Percentiles rank a stretch among this genome's conserved stretches.
Evolutionary conservation across 1,140 invertebrate species (phyloP).

Genomic region (Fopius arisanus): DNA sequence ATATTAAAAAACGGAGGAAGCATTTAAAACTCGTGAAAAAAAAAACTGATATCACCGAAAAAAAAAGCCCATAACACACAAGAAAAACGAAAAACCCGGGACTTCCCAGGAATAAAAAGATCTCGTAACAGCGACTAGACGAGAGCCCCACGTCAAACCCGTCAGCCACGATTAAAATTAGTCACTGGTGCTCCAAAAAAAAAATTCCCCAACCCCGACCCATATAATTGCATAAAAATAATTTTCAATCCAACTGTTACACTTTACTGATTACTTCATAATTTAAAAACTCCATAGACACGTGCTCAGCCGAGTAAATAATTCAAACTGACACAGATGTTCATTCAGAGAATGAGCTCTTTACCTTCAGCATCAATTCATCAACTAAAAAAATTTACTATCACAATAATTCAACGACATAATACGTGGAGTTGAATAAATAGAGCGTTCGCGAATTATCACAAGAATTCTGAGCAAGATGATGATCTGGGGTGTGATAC

Average conservation of each 20-base stretch:
- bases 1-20: slow-evolving; percentile 30
- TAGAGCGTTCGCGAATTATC: neutral
- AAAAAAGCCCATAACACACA: no score
- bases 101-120: no score
- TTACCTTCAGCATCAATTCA: no score
- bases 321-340: slow-evolving; percentile 29
- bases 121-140: neutral
- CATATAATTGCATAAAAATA: neutral
- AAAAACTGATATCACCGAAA: neutral
- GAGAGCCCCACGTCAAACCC: neutral
- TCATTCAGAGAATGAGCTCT: no score
- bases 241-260: slow-evolving; percentile 6
- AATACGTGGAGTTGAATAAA: neutral
- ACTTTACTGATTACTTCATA: no score
- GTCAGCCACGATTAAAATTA: slow-evolving; percentile 1
- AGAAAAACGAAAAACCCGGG: no score
- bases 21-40: neutral
- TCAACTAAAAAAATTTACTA: neutral
- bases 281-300: slow-evolving; percentile 18
- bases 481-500: neutral
- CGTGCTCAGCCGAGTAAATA: slow-evolving; percentile 1
- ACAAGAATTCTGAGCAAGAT: neutral
- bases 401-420: neutral
- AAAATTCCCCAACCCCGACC: no score
- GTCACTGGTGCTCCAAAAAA: neutral